Evolutionary conservation across 2,888 invertebrate genomes (phyloP), one percentile per base, ranked within the genome.

Genomic region (Chrysina gloriosa): DNA sequence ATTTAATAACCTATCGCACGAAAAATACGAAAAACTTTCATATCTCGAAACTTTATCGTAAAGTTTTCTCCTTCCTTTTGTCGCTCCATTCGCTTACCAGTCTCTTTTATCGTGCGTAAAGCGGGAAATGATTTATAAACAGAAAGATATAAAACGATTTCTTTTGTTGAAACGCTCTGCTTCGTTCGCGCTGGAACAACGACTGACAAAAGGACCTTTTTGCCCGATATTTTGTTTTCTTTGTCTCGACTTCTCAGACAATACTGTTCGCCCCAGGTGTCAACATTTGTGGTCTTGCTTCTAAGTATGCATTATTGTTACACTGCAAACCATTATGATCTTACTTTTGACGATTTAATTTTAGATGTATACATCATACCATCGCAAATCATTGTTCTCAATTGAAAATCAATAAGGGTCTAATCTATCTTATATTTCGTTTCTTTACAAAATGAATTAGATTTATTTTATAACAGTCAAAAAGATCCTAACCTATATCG

Each of bases 101-200:
- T 29, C 42, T 7, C 42, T 61, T 61, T 42, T 42, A 61, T 61
- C 42, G 42, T 61, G 42, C 42, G 58, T 61, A 61, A 61, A 61
- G 42, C 58, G 58, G 29, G 58, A 61, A 61, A 42, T 61, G 58
- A 61, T 61, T 61, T 61, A 73, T 74, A 72, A 71, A 73, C 73
- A 71, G 71, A 72, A 73, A 72, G 72, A 72, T 73, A 71, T 70
- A 73, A 65, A 65, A 65, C 65, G 52, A 65, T 65, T 63, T 65
- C 65, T 65, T 65, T 65, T 65, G 65, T 65, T 19, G 65, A 52
- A 61, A 42, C 16, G 16, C 58, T 31, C 52, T 56, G 34, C 34
- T 54, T 21, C 27, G 42, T 27, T 58, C 58, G 21, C 27, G 16
- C 14, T 61, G 58, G 58, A 45, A 61, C 42, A 27, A 27, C 56